These are phyloP conservation scores for Mormyrus proboscirostris DNA, from an alignment of 2,797 vertebrate species.

Conservation along the genomic window DNA sequence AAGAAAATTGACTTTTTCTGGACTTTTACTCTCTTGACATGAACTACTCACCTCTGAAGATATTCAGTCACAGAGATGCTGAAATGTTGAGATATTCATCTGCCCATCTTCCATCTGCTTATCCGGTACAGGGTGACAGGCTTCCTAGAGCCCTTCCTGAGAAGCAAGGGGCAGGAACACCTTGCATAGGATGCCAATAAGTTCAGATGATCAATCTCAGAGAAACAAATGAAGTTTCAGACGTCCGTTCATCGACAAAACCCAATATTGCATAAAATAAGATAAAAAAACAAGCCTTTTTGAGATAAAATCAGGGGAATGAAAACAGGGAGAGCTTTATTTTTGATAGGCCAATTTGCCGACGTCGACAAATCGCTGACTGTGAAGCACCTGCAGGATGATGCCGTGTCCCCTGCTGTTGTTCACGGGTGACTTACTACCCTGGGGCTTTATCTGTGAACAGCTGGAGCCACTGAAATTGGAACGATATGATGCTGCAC, in stretches of 20 bases:
- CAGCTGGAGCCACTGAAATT: slow-evolving; percentile 1
- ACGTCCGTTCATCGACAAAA: not conserved
- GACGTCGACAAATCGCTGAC: not conserved
- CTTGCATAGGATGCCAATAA: not conserved
- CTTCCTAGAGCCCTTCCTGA: not conserved
- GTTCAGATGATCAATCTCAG: not conserved
- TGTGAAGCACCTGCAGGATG: not conserved
- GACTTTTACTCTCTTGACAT: not conserved
- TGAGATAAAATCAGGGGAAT: not conserved
- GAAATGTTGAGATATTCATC: not conserved
- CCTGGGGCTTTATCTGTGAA: not conserved
- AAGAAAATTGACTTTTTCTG: not conserved
- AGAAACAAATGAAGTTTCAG: not conserved
- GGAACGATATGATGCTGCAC: not conserved
- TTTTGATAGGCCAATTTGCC: not conserved
- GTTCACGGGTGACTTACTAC: not conserved
- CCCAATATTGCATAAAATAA: not conserved
- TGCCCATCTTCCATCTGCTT: not conserved
- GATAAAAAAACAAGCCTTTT: not conserved
- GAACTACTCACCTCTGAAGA: not conserved
- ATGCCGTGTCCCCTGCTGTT: not conserved
- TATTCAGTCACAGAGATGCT: not conserved
- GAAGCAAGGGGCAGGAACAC: not conserved
- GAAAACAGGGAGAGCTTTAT: not conserved
- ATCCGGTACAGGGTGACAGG: not conserved